These are phyloP conservation scores for Tyrannus savana DNA, from an alignment of 2,113 vertebrate genomes.

Conservation along the genomic window DNA sequence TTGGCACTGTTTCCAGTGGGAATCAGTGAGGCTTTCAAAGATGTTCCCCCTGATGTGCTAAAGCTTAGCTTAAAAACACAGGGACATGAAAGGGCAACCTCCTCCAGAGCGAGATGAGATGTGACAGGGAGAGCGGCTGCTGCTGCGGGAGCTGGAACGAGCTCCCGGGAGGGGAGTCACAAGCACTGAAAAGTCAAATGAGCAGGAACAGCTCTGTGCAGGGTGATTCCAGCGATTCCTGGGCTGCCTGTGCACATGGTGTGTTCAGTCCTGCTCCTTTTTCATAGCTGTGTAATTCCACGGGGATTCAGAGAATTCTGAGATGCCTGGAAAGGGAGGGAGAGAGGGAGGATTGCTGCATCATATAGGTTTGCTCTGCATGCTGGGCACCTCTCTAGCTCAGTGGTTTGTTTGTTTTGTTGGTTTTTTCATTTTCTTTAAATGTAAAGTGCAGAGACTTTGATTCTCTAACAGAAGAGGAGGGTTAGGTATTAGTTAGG, in stretches of 20 bases:
- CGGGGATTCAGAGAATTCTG: neutral
- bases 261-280: neutral
- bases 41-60: neutral
- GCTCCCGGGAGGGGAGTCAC: neutral
- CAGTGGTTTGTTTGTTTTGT: neutral
- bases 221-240: neutral
- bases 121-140: neutral
- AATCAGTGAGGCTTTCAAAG: conserved; percentile 45
- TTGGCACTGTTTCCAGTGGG: neutral
- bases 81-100: conserved; percentile 33
- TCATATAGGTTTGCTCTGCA: fast-evolving
- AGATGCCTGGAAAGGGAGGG: neutral
- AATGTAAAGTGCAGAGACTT: neutral
- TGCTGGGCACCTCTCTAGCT: neutral
- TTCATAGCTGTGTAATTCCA: neutral
- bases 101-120: neutral
- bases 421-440: neutral
- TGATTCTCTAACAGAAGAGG: neutral
- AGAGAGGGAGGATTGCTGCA: neutral
- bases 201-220: neutral
- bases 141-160: neutral
- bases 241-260: neutral
- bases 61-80: neutral
- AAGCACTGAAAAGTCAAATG: neutral
- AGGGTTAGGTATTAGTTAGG: neutral